Evolutionary conservation across 2,113 vertebrate genomes (phyloP), one percentile per base, ranked within the genome.

Genomic region (Leptobrachium ailaonicum): DNA sequence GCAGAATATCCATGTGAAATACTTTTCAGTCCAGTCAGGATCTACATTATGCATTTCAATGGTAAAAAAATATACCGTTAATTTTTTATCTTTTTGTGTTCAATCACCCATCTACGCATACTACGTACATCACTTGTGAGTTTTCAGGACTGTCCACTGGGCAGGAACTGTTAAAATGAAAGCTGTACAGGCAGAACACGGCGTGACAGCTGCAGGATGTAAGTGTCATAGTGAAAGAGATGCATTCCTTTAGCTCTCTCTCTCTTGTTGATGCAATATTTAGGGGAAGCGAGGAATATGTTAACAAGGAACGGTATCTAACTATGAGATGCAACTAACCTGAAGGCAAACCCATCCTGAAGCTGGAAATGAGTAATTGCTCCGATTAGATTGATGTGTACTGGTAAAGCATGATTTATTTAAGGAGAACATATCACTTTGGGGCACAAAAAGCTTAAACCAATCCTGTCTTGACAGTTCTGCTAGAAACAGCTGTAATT

Each of bases 271-370:
- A 73, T 73, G 63, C 63, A 73, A 32, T 41, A 66, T 58, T 67
- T 53, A 58, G 41, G 10, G 54, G 53, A 50, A 6, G n/a, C 45
- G 41, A 53, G 40, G 41, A 54, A 73, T 67, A 73, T 73, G 71
- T 72, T 67, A 80, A 67, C 71, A 73, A 44, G 41, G 53, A 79
- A 79, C 66, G 60, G 45, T 71, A 79, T 56, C 70, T 64, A 2
- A 50, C 40, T 66, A 11, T 66, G 40, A 66, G 44, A 75, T 13
- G 43, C 47, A 13, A 10, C 32, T 44, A 50, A 66, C 45, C 62
- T 53, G 5, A 47, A 64, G 44, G 73, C 41, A 66, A 40, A 73
- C 71, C 71, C 56, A 41, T 73, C 42, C 54, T 58, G 40, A 60
- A 66, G 47, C 64, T 76, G 10, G 45, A 76, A 76, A 54, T 40